Evolutionary conservation across 2,113 vertebrate genomes (phyloP).

Genomic region (Sturnus vulgaris): DNA sequence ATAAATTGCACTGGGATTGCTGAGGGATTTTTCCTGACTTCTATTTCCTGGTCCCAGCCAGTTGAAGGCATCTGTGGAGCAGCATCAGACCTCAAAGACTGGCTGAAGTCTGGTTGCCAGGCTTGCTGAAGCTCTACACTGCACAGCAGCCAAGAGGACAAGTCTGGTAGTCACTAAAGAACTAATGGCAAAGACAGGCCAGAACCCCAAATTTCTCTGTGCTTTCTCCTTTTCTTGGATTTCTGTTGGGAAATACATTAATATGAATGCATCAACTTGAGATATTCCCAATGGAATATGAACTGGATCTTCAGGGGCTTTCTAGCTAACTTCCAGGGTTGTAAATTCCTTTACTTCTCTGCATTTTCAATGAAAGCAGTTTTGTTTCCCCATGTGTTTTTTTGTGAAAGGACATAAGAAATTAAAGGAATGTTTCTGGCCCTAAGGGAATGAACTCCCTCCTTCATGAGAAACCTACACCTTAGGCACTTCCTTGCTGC

Average conservation of each 20-base stretch:
- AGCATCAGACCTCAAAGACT: not conserved
- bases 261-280: not conserved
- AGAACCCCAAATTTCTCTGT: not conserved
- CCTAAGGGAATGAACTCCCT: not conserved
- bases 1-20: accelerated
- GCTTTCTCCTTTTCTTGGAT: not conserved
- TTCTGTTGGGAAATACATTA: not conserved
- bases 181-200: not conserved
- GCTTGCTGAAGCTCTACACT: not conserved
- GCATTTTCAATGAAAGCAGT: not conserved
- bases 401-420: not conserved
- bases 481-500: not conserved
- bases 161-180: not conserved
- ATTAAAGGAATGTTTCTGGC: not conserved
- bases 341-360: not conserved
- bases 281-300: not conserved
- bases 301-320: not conserved
- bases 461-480: not conserved
- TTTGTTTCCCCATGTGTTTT: not conserved
- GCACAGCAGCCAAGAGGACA: not conserved
- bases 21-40: not conserved
- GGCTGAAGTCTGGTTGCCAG: not conserved
- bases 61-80: not conserved
- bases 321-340: not conserved
- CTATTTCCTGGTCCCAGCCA: not conserved